These are phyloP conservation scores for Eumacrocentrus americanus DNA, from an alignment of 2,888 invertebrate genomes.

Conservation along the genomic window DNA sequence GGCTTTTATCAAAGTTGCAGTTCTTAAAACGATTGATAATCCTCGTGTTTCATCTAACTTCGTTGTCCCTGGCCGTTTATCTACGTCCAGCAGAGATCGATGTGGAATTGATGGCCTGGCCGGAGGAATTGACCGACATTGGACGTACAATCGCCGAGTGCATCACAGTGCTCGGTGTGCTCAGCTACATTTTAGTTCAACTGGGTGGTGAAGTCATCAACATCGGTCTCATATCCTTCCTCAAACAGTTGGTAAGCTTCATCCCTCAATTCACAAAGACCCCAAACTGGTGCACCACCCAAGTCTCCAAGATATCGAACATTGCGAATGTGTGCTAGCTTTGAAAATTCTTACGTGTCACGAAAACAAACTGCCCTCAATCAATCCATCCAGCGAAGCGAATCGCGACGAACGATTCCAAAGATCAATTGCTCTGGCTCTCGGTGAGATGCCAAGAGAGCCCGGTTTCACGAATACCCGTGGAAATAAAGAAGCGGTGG, in stretches of 20 bases:
- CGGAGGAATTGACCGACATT: conserved; percentile 64
- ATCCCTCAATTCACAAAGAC: too few relatives aligned
- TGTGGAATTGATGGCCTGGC: conserved; percentile 64
- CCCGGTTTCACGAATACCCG: conserved; percentile 12
- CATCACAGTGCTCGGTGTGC: conserved; percentile 82
- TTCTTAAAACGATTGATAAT: conserved; percentile 91
- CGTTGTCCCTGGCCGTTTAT: conserved; percentile 90
- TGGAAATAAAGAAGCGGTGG: conserved; percentile 19
- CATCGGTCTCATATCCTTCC: conserved; percentile 87
- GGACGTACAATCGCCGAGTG: conserved; percentile 70
- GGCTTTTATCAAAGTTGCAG: conserved; percentile 71
- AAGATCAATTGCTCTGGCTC: conserved; percentile 25
- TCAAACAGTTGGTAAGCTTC: conserved; percentile 85
- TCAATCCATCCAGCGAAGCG: conserved; percentile 21
- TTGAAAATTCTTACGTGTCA: conserved; percentile 22
- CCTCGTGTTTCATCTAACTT: conserved; percentile 83
- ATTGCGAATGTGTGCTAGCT: conserved; percentile 1
- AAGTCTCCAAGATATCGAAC: neutral
- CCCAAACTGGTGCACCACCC: neutral
- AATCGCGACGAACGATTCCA: conserved; percentile 22
- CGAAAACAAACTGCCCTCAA: conserved; percentile 18
- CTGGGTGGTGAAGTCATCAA: conserved; percentile 94
- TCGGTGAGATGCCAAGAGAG: conserved; percentile 14
- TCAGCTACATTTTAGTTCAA: conserved; percentile 88
- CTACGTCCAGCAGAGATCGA: conserved; percentile 76